Evolutionary conservation across 2,113 vertebrate species (phyloP).

Genomic region (Ceratotherium simum): DNA sequence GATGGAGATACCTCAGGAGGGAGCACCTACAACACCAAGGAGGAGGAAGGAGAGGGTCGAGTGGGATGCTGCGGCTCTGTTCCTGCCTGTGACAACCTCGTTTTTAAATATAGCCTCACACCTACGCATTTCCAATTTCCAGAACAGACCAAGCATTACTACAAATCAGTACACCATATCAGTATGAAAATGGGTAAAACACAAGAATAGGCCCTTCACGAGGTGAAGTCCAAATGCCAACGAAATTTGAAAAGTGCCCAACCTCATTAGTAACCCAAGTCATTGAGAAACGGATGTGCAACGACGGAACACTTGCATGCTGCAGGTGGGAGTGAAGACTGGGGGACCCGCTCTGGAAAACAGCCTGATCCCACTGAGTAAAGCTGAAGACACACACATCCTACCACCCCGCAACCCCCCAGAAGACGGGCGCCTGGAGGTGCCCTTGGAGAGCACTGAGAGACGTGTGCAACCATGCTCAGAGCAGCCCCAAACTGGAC

Average conservation of each 20-base stretch:
- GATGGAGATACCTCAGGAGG: rapidly evolving
- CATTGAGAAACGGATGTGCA: rapidly evolving
- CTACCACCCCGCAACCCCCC: rapidly evolving
- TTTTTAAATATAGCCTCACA: not conserved
- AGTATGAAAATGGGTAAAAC: not conserved
- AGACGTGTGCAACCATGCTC: rapidly evolving
- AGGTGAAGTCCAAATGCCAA: not conserved
- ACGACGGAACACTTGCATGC: rapidly evolving
- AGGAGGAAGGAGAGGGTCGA: rapidly evolving
- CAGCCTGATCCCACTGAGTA: not conserved
- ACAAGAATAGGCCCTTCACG: not conserved
- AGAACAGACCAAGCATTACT: not conserved
- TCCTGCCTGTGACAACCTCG: not conserved
- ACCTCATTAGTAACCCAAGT: rapidly evolving
- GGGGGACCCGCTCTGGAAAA: not conserved
- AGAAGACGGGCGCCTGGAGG: rapidly evolving
- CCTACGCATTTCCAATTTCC: not conserved
- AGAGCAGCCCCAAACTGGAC: not conserved
- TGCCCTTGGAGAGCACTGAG: not conserved
- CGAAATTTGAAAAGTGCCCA: not conserved
- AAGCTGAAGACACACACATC: not conserved
- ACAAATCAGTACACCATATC: not conserved
- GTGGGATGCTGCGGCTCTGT: rapidly evolving
- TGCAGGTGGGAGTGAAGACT: not conserved
- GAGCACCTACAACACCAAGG: rapidly evolving